phyloP scores from a whole-genome alignment of 2,797 vertebrate species.

The Acipenser transmontanus region DNA sequence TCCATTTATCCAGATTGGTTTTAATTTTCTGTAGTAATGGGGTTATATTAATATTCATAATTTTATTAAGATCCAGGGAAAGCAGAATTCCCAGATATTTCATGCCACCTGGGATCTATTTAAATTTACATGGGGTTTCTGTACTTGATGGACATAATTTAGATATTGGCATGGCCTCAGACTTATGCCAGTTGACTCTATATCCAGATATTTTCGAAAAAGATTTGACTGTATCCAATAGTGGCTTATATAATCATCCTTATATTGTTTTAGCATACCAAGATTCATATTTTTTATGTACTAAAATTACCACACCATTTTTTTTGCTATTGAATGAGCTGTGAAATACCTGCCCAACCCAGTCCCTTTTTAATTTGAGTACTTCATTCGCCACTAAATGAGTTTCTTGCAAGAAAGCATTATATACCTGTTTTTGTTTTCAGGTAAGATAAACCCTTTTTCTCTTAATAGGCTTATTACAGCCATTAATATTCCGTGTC shows the following conservation, averaged over 20 bases:
- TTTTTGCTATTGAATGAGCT: constrained; percentile 4
- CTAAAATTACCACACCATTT: constrained; percentile 7
- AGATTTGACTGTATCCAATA: constrained; percentile 2
- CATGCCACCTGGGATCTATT: constrained; percentile 8
- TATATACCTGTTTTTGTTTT: not conserved
- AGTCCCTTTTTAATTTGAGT: not conserved
- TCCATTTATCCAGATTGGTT: constrained; percentile 19
- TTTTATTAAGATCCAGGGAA: constrained; percentile 4
- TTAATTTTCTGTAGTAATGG: constrained; percentile 17
- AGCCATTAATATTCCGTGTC: too few species aligned
- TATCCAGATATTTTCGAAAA: not conserved
- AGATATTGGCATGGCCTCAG: not conserved
- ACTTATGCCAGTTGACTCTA: constrained; percentile 12
- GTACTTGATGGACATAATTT: not conserved
- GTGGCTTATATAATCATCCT: too few species aligned
- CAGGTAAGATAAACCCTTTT: too few species aligned
- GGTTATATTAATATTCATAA: constrained; percentile 8
- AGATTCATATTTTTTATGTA: not conserved
- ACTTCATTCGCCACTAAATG: constrained; percentile 6
- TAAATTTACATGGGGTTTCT: constrained; percentile 9
- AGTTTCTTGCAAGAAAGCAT: constrained; percentile 5
- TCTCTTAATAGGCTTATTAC: too few species aligned
- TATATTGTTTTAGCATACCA: too few species aligned
- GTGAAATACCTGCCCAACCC: constrained; percentile 11
- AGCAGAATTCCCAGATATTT: constrained; percentile 9